Conservation (phyloP, 2,888 invertebrate species). For the Caenorhabditis doughertyi region DNA sequence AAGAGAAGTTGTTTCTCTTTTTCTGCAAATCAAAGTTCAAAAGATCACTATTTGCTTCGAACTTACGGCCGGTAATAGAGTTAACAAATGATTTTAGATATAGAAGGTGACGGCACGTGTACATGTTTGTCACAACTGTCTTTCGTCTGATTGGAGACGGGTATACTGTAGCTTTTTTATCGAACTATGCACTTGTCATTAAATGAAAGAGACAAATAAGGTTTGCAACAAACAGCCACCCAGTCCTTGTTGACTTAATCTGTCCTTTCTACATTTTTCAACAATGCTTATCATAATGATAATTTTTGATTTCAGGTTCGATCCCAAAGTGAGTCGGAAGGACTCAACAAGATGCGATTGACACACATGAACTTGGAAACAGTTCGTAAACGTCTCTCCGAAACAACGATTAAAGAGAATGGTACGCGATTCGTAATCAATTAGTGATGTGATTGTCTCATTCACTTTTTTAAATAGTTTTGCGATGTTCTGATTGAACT, state of each 20-base stretch:
- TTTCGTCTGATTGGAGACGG: constrained; percentile 38
- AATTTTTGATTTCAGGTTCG: constrained; percentile 73
- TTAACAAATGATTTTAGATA: constrained; percentile 28
- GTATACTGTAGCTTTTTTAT: constrained; percentile 58
- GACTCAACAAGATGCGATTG: constrained; percentile 74
- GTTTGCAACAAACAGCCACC: constrained; percentile 32
- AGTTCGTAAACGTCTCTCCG: constrained; percentile 49
- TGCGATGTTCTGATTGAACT: constrained; percentile 30
- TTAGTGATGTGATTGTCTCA: constrained; percentile 24
- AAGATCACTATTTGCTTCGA: constrained; percentile 42
- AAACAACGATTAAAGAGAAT: constrained; percentile 63
- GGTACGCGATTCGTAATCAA: constrained; percentile 39
- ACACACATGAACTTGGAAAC: constrained; percentile 55
- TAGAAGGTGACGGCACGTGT: constrained; percentile 6
- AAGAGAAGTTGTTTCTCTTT: constrained; percentile 9
- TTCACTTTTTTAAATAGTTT: constrained; percentile 5
- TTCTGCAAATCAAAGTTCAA: constrained; percentile 52
- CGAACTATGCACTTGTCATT: constrained; percentile 46
- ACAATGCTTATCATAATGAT: background rate
- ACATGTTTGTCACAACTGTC: constrained; percentile 39
- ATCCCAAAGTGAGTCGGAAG: constrained; percentile 80
- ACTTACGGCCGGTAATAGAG: background rate
- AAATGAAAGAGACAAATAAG: constrained; percentile 30
- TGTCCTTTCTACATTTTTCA: background rate
- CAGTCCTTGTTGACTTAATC: no score